A percentile compares a stretch with the other conserved stretches of the same genome.
phyloP scores from a whole-genome alignment of 2,113 vertebrate species.

The Lipophrys pholis region DNA sequence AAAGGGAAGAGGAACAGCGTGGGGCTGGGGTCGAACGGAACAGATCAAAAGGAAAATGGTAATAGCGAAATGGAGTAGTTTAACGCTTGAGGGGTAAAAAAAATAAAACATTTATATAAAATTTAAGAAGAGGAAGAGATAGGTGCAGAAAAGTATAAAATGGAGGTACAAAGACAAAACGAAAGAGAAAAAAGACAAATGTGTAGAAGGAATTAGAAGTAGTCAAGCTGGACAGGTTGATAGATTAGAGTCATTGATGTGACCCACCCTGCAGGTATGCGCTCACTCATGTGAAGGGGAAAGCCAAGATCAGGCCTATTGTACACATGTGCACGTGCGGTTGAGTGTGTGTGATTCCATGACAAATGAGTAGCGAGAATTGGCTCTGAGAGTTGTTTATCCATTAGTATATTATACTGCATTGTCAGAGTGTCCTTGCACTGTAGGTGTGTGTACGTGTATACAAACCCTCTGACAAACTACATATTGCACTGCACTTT shows the following conservation, averaged over 20 bases:
- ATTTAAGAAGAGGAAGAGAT: conserved; percentile 6
- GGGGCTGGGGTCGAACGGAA: background rate
- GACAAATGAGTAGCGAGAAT: conserved; percentile 47
- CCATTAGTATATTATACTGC: conserved; percentile 64
- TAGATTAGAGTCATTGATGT: conserved; percentile 64
- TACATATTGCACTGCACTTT: conserved; percentile 22
- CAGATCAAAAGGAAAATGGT: background rate
- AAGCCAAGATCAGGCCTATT: conserved; percentile 29
- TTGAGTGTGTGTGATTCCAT: conserved; percentile 42
- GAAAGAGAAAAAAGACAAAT: background rate
- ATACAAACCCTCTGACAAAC: conserved; percentile 23
- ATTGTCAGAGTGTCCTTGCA: conserved; percentile 48
- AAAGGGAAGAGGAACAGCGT: background rate
- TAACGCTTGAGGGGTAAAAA: background rate
- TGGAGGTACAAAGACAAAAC: background rate
- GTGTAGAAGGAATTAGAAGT: conserved; percentile 54
- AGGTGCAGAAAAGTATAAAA: background rate
- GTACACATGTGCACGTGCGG: conserved; percentile 11
- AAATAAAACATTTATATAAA: background rate
- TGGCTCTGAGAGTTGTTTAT: conserved; percentile 47
- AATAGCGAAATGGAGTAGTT: background rate
- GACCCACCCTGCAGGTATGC: conserved; percentile 48
- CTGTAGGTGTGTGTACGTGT: conserved; percentile 20
- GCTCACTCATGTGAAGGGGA: conserved; percentile 44
- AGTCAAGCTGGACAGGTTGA: conserved; percentile 61